Conservation (phyloP, 2,113 vertebrate species). For the Murina feae region DNA sequence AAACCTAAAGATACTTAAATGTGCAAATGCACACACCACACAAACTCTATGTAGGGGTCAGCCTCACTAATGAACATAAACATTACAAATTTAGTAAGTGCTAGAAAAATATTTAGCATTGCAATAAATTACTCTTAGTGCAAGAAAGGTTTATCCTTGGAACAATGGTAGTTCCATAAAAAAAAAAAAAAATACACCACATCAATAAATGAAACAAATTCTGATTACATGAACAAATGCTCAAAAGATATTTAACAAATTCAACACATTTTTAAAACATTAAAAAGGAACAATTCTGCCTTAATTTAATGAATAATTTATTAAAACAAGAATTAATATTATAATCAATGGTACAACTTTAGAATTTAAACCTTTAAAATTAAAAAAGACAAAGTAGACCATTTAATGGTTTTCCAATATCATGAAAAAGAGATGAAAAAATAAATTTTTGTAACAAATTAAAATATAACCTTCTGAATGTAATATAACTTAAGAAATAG, state of each 20-base stretch:
- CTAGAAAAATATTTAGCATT: not conserved
- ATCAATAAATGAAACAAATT: not conserved
- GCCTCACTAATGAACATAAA: not conserved
- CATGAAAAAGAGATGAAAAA: not conserved
- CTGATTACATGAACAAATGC: not conserved
- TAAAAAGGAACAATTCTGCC: not conserved
- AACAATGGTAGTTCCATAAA: not conserved
- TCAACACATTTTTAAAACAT: not conserved
- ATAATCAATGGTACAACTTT: not conserved
- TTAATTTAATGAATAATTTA: not conserved
- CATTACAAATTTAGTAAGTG: not conserved
- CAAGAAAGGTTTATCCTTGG: not conserved
- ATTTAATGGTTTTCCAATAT: not conserved
- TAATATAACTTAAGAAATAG: not conserved
- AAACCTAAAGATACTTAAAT: not conserved
- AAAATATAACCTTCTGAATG: not conserved
- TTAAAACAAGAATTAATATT: not conserved
- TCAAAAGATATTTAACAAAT: not conserved
- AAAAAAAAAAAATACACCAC: not conserved
- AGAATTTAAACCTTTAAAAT: slow-evolving; percentile 1
- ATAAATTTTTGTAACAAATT: not conserved
- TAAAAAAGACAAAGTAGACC: not conserved
- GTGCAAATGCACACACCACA: not conserved
- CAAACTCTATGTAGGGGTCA: not conserved
- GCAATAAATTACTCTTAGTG: not conserved